These are phyloP conservation scores for Ciona savignyi DNA, from an alignment of 23 tunicate species.

Conservation along the genomic window DNA sequence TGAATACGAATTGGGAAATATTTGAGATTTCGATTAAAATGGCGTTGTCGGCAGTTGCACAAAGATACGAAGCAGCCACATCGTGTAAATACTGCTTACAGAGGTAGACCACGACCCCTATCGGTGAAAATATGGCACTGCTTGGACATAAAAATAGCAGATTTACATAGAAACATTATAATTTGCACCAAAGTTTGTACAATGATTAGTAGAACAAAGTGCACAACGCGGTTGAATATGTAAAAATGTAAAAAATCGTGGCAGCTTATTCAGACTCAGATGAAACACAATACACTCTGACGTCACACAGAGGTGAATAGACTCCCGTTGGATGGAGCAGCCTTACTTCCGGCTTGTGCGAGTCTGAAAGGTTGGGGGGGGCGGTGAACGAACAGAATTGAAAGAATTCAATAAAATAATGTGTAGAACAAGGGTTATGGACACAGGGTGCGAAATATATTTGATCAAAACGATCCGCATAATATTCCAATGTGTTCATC, in stretches of 20 bases:
- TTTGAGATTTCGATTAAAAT: no score
- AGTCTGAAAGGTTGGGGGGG: not conserved
- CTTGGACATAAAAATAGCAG: not conserved
- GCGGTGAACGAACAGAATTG: no score
- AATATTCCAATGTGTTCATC: no score
- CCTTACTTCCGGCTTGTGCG: not conserved
- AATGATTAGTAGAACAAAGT: not conserved
- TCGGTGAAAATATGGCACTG: not conserved
- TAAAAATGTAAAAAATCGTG: not conserved
- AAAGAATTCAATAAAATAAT: no score
- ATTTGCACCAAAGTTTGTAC: not conserved
- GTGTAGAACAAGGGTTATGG: no score
- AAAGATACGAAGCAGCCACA: no score
- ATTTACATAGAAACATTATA: no score
- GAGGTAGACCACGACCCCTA: not conserved
- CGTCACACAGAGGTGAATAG: slow-evolving; percentile 48
- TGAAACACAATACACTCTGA: not conserved
- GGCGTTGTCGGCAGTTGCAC: no score
- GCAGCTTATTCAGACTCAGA: not conserved
- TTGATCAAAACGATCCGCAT: no score
- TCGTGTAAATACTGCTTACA: not conserved
- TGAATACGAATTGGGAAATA: no score
- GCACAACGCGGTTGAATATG: not conserved
- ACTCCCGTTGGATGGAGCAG: slow-evolving; percentile 20
- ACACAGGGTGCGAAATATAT: no score